Percentiles rank a stretch among this genome's conserved stretches.
Evolutionary conservation across 2,797 vertebrate genomes (phyloP).

Genomic region (Gallinago stenura): DNA sequence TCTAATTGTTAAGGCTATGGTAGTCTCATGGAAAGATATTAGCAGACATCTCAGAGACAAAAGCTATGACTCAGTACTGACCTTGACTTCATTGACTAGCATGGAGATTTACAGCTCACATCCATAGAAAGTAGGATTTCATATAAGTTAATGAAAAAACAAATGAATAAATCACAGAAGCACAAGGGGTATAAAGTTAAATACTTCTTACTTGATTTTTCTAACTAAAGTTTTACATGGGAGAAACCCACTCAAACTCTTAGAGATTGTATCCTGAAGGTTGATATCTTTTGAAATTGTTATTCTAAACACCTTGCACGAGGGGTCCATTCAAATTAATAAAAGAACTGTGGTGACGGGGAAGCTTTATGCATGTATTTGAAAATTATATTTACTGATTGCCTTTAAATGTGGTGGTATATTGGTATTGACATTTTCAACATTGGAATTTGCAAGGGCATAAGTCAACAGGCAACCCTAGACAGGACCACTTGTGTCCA

Average conservation of each 20-base stretch:
- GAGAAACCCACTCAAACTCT: not conserved
- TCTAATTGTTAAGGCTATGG: not conserved
- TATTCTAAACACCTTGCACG: not conserved
- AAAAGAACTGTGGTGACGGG: fast-evolving
- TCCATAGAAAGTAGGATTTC: not conserved
- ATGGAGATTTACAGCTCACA: not conserved
- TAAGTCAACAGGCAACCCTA: not conserved
- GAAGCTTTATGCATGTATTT: not conserved
- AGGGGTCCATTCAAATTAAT: not conserved
- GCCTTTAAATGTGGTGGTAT: not conserved
- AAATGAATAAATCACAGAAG: conserved; percentile 23
- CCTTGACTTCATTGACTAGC: not conserved
- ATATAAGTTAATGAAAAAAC: not conserved
- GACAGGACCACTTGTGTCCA: not conserved
- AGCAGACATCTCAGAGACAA: not conserved
- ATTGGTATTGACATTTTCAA: not conserved
- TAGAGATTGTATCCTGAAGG: not conserved
- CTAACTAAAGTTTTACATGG: not conserved
- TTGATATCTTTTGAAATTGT: not conserved
- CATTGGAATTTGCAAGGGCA: not conserved
- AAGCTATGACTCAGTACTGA: not conserved
- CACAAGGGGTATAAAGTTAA: not conserved
- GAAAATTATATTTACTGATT: not conserved
- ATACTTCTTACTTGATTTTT: not conserved
- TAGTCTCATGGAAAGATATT: not conserved